Evolutionary conservation across 2,797 vertebrate genomes (phyloP), one percentile per base, ranked within the genome.

Genomic region (Ctenopoma kingsleyae): DNA sequence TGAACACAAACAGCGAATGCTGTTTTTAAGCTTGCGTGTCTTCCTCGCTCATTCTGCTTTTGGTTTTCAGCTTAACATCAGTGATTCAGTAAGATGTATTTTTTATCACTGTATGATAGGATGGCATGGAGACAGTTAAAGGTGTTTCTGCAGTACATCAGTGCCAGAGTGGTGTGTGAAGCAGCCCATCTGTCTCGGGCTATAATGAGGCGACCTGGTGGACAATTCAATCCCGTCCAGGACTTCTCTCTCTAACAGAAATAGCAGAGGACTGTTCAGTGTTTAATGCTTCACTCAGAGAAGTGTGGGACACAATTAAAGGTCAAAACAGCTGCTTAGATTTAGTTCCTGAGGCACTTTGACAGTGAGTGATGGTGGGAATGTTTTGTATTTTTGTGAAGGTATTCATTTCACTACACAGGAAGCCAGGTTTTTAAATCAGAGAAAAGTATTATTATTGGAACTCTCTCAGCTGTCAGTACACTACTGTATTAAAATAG

Each of bases 401-500:
- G 9, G 13, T 40, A 6, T 40, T 13, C 4, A 4, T 15, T 40
- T 40, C 15, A 40, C 36, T 40, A 40, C 12, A 38, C 12, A 11
- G 4, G 11, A 8, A 38, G 11, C 12, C 36, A 38, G 36, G 11
- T 38, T 13, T 1, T 13, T 10, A 5, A 3, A 13, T 13, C 10
- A 38, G 36, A 36, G 35, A 10, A 36, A 11, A n/a, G 16, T 6
- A 17, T 41, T 8, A n/a, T 17, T 43, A 17, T 8, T 43, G 6
- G 16, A 41, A 15, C 17, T 35, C 36, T 57, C 19, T 51, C 30
- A 46, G 25, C 36, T 54, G 32, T 38, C 36, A 48, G n/a, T n/a
- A 13, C 12, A 54, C 30, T 9, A 13, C 43, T 36, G 19, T 54
- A 54, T 59, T 44, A 16, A 74, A 65, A 58, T 23, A 49, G 27